Evolutionary conservation across 2,113 vertebrate species (phyloP).

Genomic region (Hassar affinis): DNA sequence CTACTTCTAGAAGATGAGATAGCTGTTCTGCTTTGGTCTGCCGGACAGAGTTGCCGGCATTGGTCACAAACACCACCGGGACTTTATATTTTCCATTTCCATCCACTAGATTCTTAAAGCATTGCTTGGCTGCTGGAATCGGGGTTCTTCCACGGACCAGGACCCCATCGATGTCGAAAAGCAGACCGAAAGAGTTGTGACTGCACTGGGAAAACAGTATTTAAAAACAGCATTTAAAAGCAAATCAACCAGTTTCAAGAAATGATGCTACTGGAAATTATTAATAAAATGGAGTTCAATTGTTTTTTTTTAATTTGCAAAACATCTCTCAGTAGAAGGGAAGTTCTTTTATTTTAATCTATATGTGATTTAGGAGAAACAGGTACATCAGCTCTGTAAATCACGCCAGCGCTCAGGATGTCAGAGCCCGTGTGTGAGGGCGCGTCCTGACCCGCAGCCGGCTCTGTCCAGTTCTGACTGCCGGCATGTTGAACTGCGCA

Average conservation of each 20-base stretch:
- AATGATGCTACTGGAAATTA: not conserved
- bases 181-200: constrained; percentile 81
- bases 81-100: constrained; percentile 78
- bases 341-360: not conserved
- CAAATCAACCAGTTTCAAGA: not conserved
- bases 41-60: constrained; percentile 87
- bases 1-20: constrained; percentile 78
- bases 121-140: constrained; percentile 84
- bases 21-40: constrained; percentile 83
- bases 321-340: not conserved
- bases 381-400: not conserved
- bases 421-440: too few relatives aligned
- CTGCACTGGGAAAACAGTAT: not conserved
- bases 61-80: constrained; percentile 94
- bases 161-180: constrained; percentile 94
- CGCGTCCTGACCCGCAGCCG: not conserved
- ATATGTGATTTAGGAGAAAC: not conserved
- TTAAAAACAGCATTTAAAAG: not conserved
- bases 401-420: too few relatives aligned
- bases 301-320: not conserved
- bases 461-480: not conserved
- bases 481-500: not conserved
- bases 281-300: not conserved
- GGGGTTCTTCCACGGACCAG: constrained; percentile 83
- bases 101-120: constrained; percentile 79